Evolutionary conservation across 2,888 invertebrate genomes (phyloP), one percentile per base, ranked within the genome.

Genomic region (Parnassius orleans): DNA sequence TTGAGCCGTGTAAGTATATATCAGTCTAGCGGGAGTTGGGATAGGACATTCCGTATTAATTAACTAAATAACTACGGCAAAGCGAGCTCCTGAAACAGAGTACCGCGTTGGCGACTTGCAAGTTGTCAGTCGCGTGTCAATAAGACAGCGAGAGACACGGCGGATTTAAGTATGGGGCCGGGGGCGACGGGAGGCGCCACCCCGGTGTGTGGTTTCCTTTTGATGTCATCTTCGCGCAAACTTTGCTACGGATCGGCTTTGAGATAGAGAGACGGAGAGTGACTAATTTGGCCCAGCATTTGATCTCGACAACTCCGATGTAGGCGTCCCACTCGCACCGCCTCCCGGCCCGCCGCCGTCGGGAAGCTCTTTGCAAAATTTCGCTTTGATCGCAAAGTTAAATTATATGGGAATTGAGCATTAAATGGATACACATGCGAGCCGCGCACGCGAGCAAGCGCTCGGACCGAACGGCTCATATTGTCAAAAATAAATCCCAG

Each of bases 161-260:
- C 83, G 83, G 87, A 83, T 87, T 84, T 83, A 84, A 88, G 89
- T 86, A 83, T 83, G 89, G 83, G 88, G 86, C 78, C 77, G 85
- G 84, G 82, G 83, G 82, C 72, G 76, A 74, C 66, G 75, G 65
- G 71, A 72, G 76, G 74, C 74, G 80, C 89, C 90, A 81, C 89
- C 91, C 90, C 87, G 87, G 87, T 90, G 88, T 90, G 90, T 90
- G 90, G 91, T 90, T 91, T 90, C 90, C 91, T 90, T 91, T 91
- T 91, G 91, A 91, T 90, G 91, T 91, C 90, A 91, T 91, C 91
- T 91, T 91, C 90, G 91, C 90, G 90, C 90, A 91, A 91, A 91
- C 91, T 91, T 91, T 91, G 90, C 91, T 90, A 87, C 91, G 90
- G 90, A 91, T 91, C 91, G 91, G 91, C 91, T 91, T 91, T 91